Percentiles rank a stretch among this genome's conserved stretches.
These are phyloP conservation scores for Eurypyga helias DNA, from an alignment of 2,113 vertebrate genomes.

Conservation along the genomic window DNA sequence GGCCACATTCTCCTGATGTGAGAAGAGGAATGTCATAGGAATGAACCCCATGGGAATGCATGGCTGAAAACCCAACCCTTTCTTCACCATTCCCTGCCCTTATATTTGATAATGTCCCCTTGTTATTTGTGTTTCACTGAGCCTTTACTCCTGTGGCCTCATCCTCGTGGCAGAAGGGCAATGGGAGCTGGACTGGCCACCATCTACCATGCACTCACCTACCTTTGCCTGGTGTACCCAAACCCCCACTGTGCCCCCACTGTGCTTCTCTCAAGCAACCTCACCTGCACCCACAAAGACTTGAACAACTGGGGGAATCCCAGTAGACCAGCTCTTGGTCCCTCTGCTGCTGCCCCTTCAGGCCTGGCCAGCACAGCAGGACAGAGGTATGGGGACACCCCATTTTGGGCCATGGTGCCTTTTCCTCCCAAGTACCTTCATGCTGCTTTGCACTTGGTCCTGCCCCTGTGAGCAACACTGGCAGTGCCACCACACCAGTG, in stretches of 20 bases:
- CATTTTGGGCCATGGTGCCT: not conserved
- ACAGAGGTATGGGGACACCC: not conserved
- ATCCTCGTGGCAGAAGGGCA: not conserved
- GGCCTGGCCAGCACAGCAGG: not conserved
- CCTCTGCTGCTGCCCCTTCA: not conserved
- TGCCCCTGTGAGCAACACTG: not conserved
- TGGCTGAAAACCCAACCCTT: not conserved
- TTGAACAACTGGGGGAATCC: not conserved
- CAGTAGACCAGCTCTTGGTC: not conserved
- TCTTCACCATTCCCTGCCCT: not conserved
- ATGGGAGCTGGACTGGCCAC: not conserved
- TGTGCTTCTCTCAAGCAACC: not conserved
- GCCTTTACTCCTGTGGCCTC: not conserved
- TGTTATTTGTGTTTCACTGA: not conserved
- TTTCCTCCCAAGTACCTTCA: not conserved
- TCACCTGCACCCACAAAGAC: not conserved
- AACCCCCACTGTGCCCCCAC: not conserved
- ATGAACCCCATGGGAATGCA: not conserved
- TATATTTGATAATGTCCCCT: not conserved
- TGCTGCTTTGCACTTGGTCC: not conserved
- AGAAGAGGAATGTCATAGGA: not conserved
- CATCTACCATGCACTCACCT: not conserved
- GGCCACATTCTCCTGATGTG: accelerated
- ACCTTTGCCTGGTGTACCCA: not conserved
- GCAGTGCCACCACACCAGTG: not conserved